Percentiles rank a stretch among this genome's conserved stretches.
Evolutionary conservation across 2,113 vertebrate species (phyloP).

Genomic region (Ranitomeya imitator): DNA sequence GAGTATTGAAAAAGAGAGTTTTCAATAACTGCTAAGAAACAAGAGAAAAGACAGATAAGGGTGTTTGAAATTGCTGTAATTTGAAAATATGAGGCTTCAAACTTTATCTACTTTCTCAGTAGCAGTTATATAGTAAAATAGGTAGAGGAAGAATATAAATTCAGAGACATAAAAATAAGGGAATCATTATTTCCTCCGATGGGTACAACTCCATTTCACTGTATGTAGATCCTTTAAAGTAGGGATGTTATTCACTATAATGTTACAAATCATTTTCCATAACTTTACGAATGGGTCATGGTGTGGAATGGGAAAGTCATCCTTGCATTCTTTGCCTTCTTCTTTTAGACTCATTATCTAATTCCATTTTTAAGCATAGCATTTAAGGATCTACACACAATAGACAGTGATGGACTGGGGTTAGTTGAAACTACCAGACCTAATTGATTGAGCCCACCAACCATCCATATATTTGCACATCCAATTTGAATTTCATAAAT

Average conservation of each 20-base stretch:
- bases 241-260: background rate
- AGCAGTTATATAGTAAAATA: constrained; percentile 34
- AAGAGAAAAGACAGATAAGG: constrained; percentile 18
- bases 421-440: too few relatives aligned
- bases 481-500: too few relatives aligned
- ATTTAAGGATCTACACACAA: too few relatives aligned
- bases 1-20: constrained; percentile 32
- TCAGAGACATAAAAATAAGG: background rate
- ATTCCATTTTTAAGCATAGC: too few relatives aligned
- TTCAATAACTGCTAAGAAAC: constrained; percentile 42
- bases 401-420: too few relatives aligned
- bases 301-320: background rate
- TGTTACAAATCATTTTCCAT: background rate
- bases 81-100: constrained; percentile 36
- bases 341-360: background rate
- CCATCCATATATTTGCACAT: too few relatives aligned
- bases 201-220: background rate
- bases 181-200: background rate
- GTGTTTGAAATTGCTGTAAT: constrained; percentile 41
- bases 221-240: background rate
- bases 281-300: background rate
- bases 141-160: background rate
- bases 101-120: constrained; percentile 33
- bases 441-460: too few relatives aligned
- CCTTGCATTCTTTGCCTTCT: background rate